A percentile compares a stretch with the other conserved stretches of the same genome.
Conservation (phyloP, 2,113 vertebrate species). For the Psilopsiagon aurifrons region DNA sequence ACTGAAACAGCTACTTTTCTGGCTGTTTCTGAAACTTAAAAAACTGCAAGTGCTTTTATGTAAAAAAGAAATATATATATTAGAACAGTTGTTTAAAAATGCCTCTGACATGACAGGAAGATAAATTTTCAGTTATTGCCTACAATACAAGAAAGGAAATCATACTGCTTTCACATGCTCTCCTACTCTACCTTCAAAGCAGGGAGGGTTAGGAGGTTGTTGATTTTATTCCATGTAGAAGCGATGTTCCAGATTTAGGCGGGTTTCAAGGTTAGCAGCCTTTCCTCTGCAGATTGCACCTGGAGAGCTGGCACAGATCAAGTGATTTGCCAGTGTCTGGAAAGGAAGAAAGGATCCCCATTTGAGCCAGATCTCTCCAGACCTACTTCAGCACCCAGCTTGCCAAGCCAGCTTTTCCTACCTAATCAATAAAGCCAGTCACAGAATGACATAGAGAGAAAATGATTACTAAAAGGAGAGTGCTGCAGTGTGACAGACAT, state of each 20-base stretch:
- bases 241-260: not conserved
- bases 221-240: not conserved
- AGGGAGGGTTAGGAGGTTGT: not conserved
- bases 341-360: not conserved
- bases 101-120: not conserved
- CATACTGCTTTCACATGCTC: fast-evolving
- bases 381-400: not conserved
- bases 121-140: not conserved
- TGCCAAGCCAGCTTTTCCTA: not conserved
- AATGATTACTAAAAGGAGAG: not conserved
- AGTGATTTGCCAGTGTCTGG: not conserved
- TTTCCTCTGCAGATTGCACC: not conserved
- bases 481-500: not conserved
- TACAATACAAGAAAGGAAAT: not conserved
- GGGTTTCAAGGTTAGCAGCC: not conserved
- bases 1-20: not conserved
- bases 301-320: not conserved
- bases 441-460: not conserved
- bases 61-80: not conserved
- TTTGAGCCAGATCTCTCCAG: not conserved
- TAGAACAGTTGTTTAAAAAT: not conserved
- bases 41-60: not conserved
- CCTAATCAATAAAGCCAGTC: not conserved
- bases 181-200: not conserved
- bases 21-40: not conserved